Evolutionary conservation across 2,797 vertebrate species (phyloP).

Genomic region (Danio choprae): DNA sequence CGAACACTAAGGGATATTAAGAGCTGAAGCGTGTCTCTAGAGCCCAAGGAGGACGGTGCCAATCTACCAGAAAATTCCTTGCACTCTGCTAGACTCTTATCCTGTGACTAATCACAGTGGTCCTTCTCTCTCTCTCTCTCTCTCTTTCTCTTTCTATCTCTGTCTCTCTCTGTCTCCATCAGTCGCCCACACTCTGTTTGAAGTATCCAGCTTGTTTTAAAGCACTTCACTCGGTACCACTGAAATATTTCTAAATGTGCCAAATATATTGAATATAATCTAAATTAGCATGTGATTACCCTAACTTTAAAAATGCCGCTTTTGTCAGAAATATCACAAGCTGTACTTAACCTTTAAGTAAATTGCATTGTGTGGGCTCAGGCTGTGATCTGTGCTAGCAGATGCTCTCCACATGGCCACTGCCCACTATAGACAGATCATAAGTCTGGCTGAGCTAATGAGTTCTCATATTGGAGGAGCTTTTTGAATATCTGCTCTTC

Average conservation of each 20-base stretch:
- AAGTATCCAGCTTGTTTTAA: not conserved
- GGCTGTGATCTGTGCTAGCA: conserved; percentile 24
- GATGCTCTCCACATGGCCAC: conserved; percentile 12
- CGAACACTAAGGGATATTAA: not conserved
- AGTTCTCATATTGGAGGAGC: conserved; percentile 14
- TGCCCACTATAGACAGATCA: not conserved
- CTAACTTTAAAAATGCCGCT: not conserved
- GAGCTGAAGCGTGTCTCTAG: not conserved
- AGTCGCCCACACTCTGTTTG: not conserved
- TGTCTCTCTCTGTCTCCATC: not conserved
- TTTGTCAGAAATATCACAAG: not conserved
- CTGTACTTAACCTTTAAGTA: conserved; percentile 37
- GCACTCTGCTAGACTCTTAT: not conserved
- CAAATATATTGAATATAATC: not conserved
- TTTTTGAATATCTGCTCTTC: conserved; percentile 26
- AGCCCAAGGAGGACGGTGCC: not conserved
- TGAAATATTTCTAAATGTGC: not conserved
- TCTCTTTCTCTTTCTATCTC: conserved; percentile 10
- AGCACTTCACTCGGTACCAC: not conserved
- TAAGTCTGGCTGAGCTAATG: conserved; percentile 17
- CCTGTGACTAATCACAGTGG: not conserved
- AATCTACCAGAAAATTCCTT: not conserved
- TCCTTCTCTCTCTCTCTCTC: conserved; percentile 10
- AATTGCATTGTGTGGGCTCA: conserved; percentile 33
- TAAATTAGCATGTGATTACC: not conserved